Evolutionary conservation across 2,797 vertebrate genomes (phyloP).

Genomic region (Bucorvus abyssinicus): DNA sequence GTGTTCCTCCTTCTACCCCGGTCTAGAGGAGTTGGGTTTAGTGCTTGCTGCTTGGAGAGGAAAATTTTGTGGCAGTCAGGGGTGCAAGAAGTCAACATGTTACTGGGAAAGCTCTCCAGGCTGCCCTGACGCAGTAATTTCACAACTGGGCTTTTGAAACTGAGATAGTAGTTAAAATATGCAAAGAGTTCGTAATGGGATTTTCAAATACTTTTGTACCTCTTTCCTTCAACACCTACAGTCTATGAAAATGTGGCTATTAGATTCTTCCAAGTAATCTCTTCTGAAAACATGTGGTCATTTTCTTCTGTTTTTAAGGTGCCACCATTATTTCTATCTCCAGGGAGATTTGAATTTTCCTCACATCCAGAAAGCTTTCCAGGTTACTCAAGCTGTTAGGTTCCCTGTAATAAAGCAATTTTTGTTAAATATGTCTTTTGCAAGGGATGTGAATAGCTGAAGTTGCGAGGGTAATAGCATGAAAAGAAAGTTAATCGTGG

Average conservation of each 20-base stretch:
- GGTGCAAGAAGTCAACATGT: fast-evolving
- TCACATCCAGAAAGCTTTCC: background rate
- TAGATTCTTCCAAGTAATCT: too few species aligned
- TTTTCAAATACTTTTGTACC: too few species aligned
- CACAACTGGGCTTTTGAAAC: too few species aligned
- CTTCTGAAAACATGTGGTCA: background rate
- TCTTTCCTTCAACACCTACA: too few species aligned
- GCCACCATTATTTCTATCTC: background rate
- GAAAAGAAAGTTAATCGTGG: constrained; percentile 66
- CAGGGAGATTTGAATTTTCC: background rate
- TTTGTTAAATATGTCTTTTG: constrained; percentile 42
- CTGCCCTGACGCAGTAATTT: too few species aligned
- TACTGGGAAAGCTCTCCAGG: background rate
- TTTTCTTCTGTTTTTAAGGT: background rate
- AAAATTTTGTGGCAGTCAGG: background rate
- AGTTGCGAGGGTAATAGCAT: constrained; percentile 51
- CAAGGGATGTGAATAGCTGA: constrained; percentile 14
- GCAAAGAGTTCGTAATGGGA: too few species aligned
- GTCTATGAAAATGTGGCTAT: too few species aligned
- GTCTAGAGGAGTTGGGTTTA: background rate
- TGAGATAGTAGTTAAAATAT: too few species aligned
- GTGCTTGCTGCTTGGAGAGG: background rate
- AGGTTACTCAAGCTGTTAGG: background rate
- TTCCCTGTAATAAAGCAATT: background rate
- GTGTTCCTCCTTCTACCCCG: too few species aligned